Evolutionary conservation across 2,888 invertebrate genomes (phyloP).

Genomic region (Drosophila nigricruria): DNA sequence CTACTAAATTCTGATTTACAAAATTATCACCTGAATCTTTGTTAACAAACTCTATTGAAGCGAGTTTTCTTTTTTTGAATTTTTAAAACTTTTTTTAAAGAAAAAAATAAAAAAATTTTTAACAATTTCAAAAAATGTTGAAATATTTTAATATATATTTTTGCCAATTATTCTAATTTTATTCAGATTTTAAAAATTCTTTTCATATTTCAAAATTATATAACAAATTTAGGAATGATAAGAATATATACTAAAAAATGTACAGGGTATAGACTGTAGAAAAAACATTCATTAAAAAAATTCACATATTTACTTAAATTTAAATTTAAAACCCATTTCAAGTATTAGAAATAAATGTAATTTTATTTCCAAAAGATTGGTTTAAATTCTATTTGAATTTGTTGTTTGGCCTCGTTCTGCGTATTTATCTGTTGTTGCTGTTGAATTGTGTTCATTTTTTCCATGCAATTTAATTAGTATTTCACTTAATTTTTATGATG

Average conservation of each 20-base stretch:
- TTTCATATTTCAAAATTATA: no score
- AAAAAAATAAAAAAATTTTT: no score
- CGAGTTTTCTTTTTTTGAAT: no score
- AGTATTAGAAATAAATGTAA: neutral
- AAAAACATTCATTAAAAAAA: neutral
- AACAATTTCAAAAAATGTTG: no score
- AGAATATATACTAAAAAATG: no score
- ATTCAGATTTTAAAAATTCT: no score
- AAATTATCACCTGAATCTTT: neutral
- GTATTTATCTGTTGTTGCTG: conserved; percentile 22
- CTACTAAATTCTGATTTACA: neutral
- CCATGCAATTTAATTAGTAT: conserved; percentile 75
- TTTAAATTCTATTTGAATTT: conserved; percentile 13
- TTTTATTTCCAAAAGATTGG: neutral
- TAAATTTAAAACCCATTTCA: neutral
- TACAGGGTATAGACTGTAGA: no score
- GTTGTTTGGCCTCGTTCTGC: conserved; percentile 2
- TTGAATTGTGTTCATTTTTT: conserved; percentile 18
- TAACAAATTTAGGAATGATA: no score
- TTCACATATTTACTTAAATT: neutral
- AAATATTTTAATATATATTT: no score
- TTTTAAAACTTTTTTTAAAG: no score
- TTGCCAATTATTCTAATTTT: no score
- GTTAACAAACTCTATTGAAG: no score
- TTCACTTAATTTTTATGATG: conserved; percentile 74